Evolutionary conservation across 2,113 vertebrate genomes (phyloP).

Genomic region (Pristiophorus japonicus): DNA sequence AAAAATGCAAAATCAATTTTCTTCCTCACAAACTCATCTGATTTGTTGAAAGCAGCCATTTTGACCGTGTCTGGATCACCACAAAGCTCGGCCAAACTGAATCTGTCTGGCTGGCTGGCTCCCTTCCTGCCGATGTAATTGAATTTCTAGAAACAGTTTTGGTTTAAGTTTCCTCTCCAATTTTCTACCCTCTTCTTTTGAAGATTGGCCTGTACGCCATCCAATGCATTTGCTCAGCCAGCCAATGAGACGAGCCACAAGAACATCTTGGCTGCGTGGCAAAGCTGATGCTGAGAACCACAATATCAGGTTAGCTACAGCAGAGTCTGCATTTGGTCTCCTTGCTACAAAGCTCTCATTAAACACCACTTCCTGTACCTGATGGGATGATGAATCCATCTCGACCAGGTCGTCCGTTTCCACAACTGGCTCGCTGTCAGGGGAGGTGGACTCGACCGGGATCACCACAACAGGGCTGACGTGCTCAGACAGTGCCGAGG

Average conservation of each 20-base stretch:
- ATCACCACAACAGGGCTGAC: slow-evolving; percentile 97
- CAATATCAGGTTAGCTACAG: neutral
- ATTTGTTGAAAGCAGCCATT: neutral
- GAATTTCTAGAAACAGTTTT: neutral
- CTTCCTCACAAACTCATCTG: neutral
- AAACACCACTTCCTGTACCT: slow-evolving; percentile 54
- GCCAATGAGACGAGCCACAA: neutral
- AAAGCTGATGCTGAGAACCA: neutral
- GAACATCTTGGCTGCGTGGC: neutral
- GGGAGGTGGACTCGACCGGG: slow-evolving; percentile 78
- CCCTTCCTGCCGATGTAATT: neutral
- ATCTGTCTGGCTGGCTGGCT: neutral
- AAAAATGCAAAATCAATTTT: neutral
- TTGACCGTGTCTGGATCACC: neutral
- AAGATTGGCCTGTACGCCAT: neutral
- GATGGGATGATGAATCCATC: slow-evolving; percentile 67
- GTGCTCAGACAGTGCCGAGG: slow-evolving; percentile 90
- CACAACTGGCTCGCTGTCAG: slow-evolving; percentile 78
- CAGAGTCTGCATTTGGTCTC: neutral
- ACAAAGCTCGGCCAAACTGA: neutral
- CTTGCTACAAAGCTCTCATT: neutral
- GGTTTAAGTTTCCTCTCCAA: neutral
- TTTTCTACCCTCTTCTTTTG: neutral
- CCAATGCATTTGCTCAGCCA: neutral
- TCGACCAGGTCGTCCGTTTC: slow-evolving; percentile 86